These are phyloP conservation scores for Pristionchus maxplancki DNA, from an alignment of 2,888 invertebrate species.

Conservation along the genomic window DNA sequence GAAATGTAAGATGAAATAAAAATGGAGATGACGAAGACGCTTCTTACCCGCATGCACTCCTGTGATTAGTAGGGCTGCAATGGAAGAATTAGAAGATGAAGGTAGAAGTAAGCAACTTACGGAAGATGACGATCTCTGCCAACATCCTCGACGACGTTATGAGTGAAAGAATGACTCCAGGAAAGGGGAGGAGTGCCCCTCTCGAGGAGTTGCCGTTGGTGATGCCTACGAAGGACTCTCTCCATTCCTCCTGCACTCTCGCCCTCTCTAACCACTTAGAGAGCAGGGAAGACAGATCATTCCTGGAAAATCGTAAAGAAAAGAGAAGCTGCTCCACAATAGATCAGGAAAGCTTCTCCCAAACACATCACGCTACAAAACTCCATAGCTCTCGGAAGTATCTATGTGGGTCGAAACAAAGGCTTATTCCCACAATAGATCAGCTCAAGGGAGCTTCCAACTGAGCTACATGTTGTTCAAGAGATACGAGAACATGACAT, in stretches of 20 bases:
- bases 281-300: neutral
- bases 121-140: neutral
- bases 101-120: neutral
- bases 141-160: neutral
- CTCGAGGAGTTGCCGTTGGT: neutral
- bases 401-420: too few relatives aligned
- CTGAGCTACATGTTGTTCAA: too few relatives aligned
- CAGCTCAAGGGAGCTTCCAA: too few relatives aligned
- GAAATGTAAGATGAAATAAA: neutral
- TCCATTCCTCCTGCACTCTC: neutral
- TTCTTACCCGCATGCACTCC: neutral
- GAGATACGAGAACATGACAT: too few relatives aligned
- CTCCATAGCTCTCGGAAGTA: too few relatives aligned
- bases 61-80: neutral
- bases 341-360: too few relatives aligned
- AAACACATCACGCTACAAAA: too few relatives aligned
- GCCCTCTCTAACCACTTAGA: neutral
- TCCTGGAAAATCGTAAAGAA: neutral
- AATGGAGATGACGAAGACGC: neutral
- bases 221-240: neutral
- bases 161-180: neutral
- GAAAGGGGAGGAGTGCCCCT: neutral
- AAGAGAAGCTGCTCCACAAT: neutral
- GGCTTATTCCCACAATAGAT: too few relatives aligned
- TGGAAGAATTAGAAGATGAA: neutral